Percentiles rank a stretch among this genome's conserved stretches.
phyloP scores from a whole-genome alignment of 92 coral and sea anemone species.

The Phenganax subtilis region DNA sequence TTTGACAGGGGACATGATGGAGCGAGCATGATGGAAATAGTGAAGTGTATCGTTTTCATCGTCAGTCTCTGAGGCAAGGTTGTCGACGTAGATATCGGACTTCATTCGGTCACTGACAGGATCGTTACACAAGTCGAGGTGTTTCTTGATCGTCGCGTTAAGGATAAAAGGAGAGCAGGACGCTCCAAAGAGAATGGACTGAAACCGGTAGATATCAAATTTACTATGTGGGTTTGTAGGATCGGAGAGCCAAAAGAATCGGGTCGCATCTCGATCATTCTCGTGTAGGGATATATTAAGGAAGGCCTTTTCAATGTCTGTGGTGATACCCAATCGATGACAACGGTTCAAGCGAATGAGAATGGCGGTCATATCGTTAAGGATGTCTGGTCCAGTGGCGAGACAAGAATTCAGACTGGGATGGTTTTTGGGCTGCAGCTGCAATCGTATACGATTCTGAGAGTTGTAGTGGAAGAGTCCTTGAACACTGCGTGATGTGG shows the following conservation, averaged over 20 bases:
- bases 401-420: slow-evolving; percentile 50
- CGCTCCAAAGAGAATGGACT: slow-evolving; percentile 5
- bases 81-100: too few species aligned
- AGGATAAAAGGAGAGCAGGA: too few species aligned
- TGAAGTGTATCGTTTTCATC: slow-evolving; percentile 37
- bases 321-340: slow-evolving; percentile 31
- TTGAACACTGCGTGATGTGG: slow-evolving; percentile 52
- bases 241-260: slow-evolving; percentile 47
- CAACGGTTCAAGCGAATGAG: slow-evolving; percentile 49
- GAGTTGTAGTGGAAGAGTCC: slow-evolving; percentile 48
- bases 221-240: slow-evolving; percentile 37
- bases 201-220: slow-evolving; percentile 41
- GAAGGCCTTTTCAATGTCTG: slow-evolving; percentile 55
- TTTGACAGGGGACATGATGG: slow-evolving; percentile 39
- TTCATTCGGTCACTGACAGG: too few species aligned
- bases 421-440: slow-evolving; percentile 3
- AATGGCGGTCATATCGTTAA: slow-evolving; percentile 45
- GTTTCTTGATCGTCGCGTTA: too few species aligned
- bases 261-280: slow-evolving; percentile 51
- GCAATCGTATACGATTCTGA: slow-evolving; percentile 50
- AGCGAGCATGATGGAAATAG: slow-evolving; percentile 30
- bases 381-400: slow-evolving; percentile 33
- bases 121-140: too few species aligned
- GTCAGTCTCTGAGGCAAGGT: not conserved
- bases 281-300: slow-evolving; percentile 39